Percentiles rank a stretch among this genome's conserved stretches.
These are phyloP conservation scores for Anagrus nilaparvatae DNA, from an alignment of 1,140 invertebrate genomes.

Conservation along the genomic window DNA sequence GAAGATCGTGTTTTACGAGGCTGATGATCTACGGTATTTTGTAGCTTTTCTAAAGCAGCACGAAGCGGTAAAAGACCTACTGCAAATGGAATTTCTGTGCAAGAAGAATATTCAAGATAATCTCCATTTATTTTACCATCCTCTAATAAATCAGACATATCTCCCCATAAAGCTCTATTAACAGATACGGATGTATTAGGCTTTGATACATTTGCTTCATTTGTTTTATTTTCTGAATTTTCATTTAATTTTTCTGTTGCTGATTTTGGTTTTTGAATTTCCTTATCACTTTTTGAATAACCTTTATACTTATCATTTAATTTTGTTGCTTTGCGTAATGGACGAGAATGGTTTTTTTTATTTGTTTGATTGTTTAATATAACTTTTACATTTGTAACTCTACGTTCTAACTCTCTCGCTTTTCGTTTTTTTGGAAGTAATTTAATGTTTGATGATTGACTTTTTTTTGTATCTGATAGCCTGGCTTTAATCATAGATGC, in stretches of 20 bases:
- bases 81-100: conserved; percentile 41
- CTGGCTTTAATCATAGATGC: conserved; percentile 10
- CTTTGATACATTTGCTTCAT: conserved; percentile 17
- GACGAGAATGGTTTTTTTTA: conserved; percentile 19
- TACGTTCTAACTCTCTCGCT: conserved; percentile 25
- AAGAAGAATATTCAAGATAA: conserved; percentile 28
- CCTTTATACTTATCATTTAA: conserved; percentile 16
- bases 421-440: conserved; percentile 24
- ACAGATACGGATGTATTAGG: conserved; percentile 24
- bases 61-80: conserved; percentile 40
- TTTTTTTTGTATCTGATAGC: conserved; percentile 18
- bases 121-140: conserved; percentile 21
- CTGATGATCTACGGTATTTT: conserved; percentile 41
- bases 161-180: conserved; percentile 36
- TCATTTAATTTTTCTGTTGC: conserved; percentile 15
- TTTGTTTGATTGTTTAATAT: conserved; percentile 6
- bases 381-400: conserved; percentile 22
- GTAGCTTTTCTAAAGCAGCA: conserved; percentile 41
- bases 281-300: conserved; percentile 6
- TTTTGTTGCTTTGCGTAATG: conserved; percentile 22
- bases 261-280: conserved; percentile 12
- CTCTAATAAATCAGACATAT: conserved; percentile 36
- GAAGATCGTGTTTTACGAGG: conserved; percentile 41
- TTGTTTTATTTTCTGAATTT: conserved; percentile 10
- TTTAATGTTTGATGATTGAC: conserved; percentile 18